Evolutionary conservation across 2,113 vertebrate species (phyloP).

Genomic region (Odocoileus hemionus): DNA sequence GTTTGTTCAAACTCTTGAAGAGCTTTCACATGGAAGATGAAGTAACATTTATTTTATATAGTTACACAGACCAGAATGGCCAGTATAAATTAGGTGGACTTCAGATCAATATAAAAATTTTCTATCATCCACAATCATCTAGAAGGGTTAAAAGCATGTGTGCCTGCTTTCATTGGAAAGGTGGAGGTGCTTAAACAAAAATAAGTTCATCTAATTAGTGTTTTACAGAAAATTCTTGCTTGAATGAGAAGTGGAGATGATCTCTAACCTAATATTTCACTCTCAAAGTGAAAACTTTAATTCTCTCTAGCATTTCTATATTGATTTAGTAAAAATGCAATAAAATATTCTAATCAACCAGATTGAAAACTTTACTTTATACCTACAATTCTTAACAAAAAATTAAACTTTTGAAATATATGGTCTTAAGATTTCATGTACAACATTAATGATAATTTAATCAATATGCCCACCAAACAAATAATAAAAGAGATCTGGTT

Average conservation of each 20-base stretch:
- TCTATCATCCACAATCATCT: not conserved
- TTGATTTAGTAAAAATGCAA: not conserved
- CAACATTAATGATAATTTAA: not conserved
- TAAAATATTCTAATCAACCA: not conserved
- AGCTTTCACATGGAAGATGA: not conserved
- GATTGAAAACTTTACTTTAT: not conserved
- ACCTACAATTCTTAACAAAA: not conserved
- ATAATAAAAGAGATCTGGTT: not conserved
- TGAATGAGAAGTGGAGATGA: not conserved
- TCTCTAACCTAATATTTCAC: not conserved
- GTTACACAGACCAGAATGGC: not conserved
- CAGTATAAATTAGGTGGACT: not conserved
- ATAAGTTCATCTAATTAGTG: not conserved
- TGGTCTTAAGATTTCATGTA: not conserved
- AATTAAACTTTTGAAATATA: not conserved
- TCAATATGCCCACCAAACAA: not conserved
- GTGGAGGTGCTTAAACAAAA: not conserved
- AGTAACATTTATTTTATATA: not conserved
- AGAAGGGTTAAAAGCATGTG: not conserved
- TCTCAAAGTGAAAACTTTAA: not conserved
- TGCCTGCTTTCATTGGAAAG: not conserved
- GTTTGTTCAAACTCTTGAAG: slow-evolving; percentile 35
- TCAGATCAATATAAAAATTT: not conserved
- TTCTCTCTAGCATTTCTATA: not conserved
- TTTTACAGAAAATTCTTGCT: not conserved